These are phyloP conservation scores for Archocentrus centrarchus DNA, from an alignment of 2,113 vertebrate species.

Conservation along the genomic window DNA sequence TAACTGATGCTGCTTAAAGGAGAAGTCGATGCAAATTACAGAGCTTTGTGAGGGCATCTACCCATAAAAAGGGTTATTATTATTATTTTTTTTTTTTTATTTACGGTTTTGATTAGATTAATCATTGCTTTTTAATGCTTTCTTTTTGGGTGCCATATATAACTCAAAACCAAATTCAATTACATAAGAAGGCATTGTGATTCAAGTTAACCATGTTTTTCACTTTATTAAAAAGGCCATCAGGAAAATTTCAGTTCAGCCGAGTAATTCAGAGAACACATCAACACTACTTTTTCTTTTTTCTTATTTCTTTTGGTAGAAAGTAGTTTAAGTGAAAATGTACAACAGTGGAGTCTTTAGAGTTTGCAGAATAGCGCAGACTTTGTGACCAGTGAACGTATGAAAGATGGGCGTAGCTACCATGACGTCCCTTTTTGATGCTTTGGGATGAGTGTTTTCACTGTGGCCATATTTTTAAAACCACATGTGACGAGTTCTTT, in stretches of 20 bases:
- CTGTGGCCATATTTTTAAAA: background rate
- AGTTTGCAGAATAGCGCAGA: background rate
- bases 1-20: background rate
- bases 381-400: background rate
- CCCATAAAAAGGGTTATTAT: accelerated
- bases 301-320: background rate
- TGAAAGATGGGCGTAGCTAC: background rate
- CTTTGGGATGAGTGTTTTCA: background rate
- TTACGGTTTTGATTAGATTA: background rate
- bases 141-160: background rate
- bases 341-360: background rate
- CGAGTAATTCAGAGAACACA: background rate
- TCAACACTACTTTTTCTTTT: background rate
- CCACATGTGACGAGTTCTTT: background rate
- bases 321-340: background rate
- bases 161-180: background rate
- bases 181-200: background rate
- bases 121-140: background rate
- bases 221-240: background rate
- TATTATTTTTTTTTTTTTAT: background rate
- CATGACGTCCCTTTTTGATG: background rate
- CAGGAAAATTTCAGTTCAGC: background rate
- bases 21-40: background rate
- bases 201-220: background rate
- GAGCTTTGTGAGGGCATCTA: background rate